phyloP scores from a whole-genome alignment of 1,140 invertebrate genomes.

The Chionoecetes opilio region DNA sequence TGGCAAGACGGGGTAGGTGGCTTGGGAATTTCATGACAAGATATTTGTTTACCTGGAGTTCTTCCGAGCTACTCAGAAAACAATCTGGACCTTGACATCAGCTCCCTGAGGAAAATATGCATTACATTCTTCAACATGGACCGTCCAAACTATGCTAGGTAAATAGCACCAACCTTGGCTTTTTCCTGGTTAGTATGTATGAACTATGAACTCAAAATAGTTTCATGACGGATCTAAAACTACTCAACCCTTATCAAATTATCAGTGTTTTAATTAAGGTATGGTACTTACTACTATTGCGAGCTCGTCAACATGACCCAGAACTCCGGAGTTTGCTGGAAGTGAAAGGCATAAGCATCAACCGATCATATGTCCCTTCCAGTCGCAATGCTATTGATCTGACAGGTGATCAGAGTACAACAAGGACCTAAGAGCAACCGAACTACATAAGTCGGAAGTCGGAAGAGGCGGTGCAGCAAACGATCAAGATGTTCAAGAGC shows the following conservation, averaged over 20 bases:
- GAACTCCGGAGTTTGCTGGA: no score
- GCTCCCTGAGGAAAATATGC: conserved; percentile 1
- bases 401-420: no score
- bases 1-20: background rate
- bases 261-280: no score
- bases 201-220: conserved; percentile 12
- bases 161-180: conserved; percentile 28
- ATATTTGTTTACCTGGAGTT: background rate
- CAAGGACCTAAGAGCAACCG: no score
- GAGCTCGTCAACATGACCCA: no score
- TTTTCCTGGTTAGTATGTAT: conserved; percentile 17
- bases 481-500: no score
- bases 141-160: background rate
- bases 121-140: conserved; percentile 39
- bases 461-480: no score
- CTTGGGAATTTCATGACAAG: background rate
- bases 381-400: no score
- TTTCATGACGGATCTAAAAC: conserved; percentile 29
- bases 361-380: no score
- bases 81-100: conserved; percentile 34
- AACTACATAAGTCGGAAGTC: no score
- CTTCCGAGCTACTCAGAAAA: conserved; percentile 40
- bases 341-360: no score
- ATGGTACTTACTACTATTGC: no score
- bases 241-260: background rate